Conservation (phyloP, 2,113 vertebrate species). For the Syngnathus scovelli region DNA sequence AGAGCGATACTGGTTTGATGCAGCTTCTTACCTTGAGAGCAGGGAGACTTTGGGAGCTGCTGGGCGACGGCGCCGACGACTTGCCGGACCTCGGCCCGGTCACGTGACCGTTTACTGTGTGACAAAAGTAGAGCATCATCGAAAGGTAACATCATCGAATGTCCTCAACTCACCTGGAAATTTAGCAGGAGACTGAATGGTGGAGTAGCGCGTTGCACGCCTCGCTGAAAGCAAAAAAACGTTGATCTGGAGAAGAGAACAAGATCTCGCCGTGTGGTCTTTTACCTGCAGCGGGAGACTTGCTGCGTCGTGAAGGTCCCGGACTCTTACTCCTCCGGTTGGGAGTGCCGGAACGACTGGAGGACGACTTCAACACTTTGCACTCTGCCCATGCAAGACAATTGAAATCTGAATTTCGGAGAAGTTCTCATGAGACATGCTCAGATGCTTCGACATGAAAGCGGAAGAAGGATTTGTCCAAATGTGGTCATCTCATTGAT, state of each 20-base stretch:
- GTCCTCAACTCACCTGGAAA: constrained; percentile 85
- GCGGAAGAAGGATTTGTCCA: no score
- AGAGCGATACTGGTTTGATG: not conserved
- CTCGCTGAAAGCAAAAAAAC: constrained; percentile 69
- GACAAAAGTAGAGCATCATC: no score
- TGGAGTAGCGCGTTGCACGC: constrained; percentile 79
- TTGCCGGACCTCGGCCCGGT: constrained; percentile 89
- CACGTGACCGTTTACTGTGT: constrained; percentile 86
- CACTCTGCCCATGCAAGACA: constrained; percentile 74
- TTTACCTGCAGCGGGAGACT: constrained; percentile 87
- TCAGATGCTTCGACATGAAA: no score
- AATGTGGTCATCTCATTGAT: no score
- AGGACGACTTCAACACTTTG: constrained; percentile 83
- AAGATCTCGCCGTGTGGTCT: not conserved
- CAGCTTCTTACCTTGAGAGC: constrained; percentile 78
- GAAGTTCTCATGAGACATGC: no score
- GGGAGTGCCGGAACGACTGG: constrained; percentile 71
- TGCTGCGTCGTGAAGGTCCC: constrained; percentile 80
- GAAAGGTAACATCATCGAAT: not conserved
- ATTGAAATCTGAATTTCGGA: not conserved
- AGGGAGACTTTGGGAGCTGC: constrained; percentile 80
- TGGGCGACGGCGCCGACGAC: constrained; percentile 91
- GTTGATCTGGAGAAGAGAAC: not conserved
- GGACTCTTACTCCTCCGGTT: constrained; percentile 80
- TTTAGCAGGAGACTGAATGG: constrained; percentile 82